These are phyloP conservation scores for Ptychoptera albimana DNA, from an alignment of 2,888 invertebrate genomes.

Conservation along the genomic window DNA sequence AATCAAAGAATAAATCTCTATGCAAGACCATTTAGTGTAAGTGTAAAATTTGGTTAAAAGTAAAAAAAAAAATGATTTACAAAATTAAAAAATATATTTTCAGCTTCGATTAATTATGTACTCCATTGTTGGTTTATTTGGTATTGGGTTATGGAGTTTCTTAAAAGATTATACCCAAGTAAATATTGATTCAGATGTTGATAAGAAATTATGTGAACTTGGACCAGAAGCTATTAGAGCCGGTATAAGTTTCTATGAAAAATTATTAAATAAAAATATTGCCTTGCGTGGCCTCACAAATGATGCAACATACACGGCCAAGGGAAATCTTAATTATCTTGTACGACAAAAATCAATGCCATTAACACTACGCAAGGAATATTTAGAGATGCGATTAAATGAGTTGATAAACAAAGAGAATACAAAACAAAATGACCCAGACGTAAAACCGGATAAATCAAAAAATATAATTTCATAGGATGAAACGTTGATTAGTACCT, in stretches of 20 bases:
- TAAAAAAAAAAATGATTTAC: neutral
- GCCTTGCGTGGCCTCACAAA: constrained; percentile 53
- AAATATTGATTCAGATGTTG: constrained; percentile 43
- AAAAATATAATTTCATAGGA: too few species aligned
- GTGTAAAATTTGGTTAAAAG: neutral
- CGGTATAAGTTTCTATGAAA: constrained; percentile 61
- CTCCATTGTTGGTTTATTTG: constrained; percentile 37
- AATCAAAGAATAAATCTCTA: constrained; percentile 41
- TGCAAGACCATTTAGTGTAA: constrained; percentile 32
- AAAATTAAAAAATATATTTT: neutral
- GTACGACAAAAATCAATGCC: constrained; percentile 49
- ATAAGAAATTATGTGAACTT: constrained; percentile 41
- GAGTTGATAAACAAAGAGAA: constrained; percentile 16
- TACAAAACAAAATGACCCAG: too few species aligned
- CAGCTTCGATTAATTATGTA: constrained; percentile 35
- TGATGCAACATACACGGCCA: constrained; percentile 40
- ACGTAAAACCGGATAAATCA: too few species aligned
- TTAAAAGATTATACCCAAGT: constrained; percentile 48
- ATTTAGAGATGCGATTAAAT: constrained; percentile 40
- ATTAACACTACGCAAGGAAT: constrained; percentile 45
- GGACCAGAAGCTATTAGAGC: constrained; percentile 49
- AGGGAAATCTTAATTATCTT: constrained; percentile 53
- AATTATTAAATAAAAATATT: constrained; percentile 53
- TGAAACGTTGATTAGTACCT: too few species aligned
- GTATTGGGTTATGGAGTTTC: constrained; percentile 42